Base-by-base conservation (phyloP, 2,797 vertebrate genomes). In the Onychomys torridus region DNA sequence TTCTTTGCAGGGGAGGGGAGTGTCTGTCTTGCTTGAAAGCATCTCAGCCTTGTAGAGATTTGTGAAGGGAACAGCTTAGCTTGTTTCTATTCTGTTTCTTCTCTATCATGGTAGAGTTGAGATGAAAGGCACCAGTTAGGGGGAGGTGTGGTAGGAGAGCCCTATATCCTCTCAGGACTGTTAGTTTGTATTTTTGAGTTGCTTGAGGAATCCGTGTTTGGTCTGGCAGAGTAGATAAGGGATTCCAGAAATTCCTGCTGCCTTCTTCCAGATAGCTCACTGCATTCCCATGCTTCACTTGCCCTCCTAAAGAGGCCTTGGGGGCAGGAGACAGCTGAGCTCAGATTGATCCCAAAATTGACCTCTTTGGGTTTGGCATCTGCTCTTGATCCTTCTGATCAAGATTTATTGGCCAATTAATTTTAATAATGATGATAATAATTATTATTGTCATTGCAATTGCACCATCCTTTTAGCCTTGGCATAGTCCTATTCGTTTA, bases 201-300 rank as follows among this genome's bases (percentile, higher is more conserved):
- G 65, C 83, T 92, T 37, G 65, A 91, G 94, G 91, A 71, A 78
- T 90, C 88, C 83, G 86, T 93, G 79, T 96, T 90, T 92, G 86
- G 73, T 37, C 89, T 93, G 86, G 77, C 61, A 61, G 94, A 89
- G 88, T 81, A 97, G 97, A 97, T 97, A 97, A 97, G 92, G 52
- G 78, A 98, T 98, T 97, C 97, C 97, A 97, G 96, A 95, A 85
- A 97, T 98, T 97, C 96, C 82, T 97, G 76, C 25, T 59, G 83
- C 59, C 71, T 78, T 94, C 61, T 69, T 37, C 57, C 85, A 75
- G 81, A 92, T 49, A 90, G 79, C 77, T 83, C 71, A 90, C 73
- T 32, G 10, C 91, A 73, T 29, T 84, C 76, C 34, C 83, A 14
- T 89, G 43, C 40, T 73, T 46, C 76, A 61, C 57, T 55, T 71